Evolutionary conservation across 1,140 invertebrate genomes (phyloP), one percentile per base, ranked within the genome.

Genomic region (Eubasilissa regina): DNA sequence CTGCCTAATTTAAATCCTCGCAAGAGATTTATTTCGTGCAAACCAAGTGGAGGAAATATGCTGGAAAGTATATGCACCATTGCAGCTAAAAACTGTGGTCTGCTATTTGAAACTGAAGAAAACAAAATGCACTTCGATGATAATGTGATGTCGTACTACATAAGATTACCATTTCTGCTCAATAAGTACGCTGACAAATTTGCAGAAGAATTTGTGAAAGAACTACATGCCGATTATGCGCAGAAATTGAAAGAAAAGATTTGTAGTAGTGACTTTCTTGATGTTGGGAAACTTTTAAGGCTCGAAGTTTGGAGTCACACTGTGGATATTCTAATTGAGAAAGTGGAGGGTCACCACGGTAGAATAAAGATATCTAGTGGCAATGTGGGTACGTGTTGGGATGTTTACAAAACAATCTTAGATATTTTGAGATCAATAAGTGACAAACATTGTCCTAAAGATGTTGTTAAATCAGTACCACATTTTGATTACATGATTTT

Each of bases 401-500:
- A 70, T 9, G 45, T 70, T 4, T 70, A 70, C 47, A 70, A 48
- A 48, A 47, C 7, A 7, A 13, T 70, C 1, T 47, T 70, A n/a
- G 66, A 47, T 47, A 70, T 70, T 70, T 45, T 70, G 6, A 70
- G 45, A 48, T 47, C 43, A 17, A 70, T 70, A 47, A 48, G 47
- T 47, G 8, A 19, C 47, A 13, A 73, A 9, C 4, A 15, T 10
- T 4, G 15, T 53, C 47, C 51, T 19, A 53, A 73, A 73, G 10
- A 13, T 25, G 10, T 25, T 12, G 10, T 25, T 25, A 73, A 55
- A n/a, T 51, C 25, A 3, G 70, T 73, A 25, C 70, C 70, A 0
- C 70, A 73, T 55, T 73, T 73, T 13, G 70, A 73, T 53, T 73
- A 55, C 51, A 73, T 73, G 70, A 73, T 73, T 55, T 55, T 73